Evolutionary conservation across 2,888 invertebrate genomes (phyloP).

Genomic region (Folsomia candida): DNA sequence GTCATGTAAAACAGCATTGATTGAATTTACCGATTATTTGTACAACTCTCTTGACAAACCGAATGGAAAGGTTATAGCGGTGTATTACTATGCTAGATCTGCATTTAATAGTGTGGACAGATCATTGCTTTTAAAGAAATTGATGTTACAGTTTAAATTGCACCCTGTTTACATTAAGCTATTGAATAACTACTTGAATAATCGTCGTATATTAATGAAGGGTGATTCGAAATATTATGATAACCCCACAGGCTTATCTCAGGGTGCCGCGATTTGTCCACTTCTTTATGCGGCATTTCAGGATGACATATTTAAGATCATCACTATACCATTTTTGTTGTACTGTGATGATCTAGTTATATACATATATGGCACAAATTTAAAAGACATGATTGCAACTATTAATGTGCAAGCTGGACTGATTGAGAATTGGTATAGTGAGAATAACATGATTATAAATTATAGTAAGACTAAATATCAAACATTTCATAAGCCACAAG

Average conservation of each 20-base stretch:
- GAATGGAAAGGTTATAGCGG: too few species aligned
- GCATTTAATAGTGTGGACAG: too few species aligned
- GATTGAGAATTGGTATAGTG: background rate
- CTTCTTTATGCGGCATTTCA: background rate
- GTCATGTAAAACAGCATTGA: too few species aligned
- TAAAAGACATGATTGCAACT: background rate
- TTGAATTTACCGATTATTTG: too few species aligned
- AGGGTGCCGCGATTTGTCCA: background rate
- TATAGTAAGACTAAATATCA: background rate
- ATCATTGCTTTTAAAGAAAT: too few species aligned
- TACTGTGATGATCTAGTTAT: background rate
- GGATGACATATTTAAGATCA: background rate
- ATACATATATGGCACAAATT: background rate
- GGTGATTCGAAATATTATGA: background rate
- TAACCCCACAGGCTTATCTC: background rate
- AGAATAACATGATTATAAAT: background rate
- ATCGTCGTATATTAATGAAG: background rate
- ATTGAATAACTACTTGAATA: background rate
- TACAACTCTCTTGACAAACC: too few species aligned
- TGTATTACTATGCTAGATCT: too few species aligned
- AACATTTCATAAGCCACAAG: background rate
- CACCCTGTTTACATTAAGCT: too few species aligned
- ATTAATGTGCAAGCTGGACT: background rate
- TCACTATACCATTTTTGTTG: background rate
- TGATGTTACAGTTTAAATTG: too few species aligned